Conservation (phyloP, 2,888 invertebrate species). For the Scaeva pyrastri region DNA sequence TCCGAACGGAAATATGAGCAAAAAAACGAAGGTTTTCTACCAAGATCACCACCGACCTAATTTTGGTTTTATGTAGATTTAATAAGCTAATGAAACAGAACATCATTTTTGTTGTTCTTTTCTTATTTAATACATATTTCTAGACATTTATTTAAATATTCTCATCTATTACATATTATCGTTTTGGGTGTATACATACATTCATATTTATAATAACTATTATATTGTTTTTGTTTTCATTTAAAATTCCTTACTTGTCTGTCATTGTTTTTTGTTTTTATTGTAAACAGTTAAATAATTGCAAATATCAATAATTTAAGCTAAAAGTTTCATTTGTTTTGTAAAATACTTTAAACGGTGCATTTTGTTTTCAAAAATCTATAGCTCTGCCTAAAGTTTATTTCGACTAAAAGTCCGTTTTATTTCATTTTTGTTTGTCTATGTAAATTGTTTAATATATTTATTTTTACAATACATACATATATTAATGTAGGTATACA, state of each 20-base stretch:
- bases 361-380: constrained; percentile 58
- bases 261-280: constrained; percentile 26
- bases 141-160: constrained; percentile 76
- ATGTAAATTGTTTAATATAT: constrained; percentile 3
- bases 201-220: constrained; percentile 49
- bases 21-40: too few relatives aligned
- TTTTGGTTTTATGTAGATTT: too few relatives aligned
- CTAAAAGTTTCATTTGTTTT: constrained; percentile 45
- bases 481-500: neutral
- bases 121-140: constrained; percentile 74
- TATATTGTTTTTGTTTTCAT: constrained; percentile 44
- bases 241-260: constrained; percentile 51
- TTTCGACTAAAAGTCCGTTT: constrained; percentile 52
- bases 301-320: constrained; percentile 73
- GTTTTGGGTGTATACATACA: constrained; percentile 68
- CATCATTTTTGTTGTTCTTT: neutral
- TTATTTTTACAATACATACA: constrained; percentile 1
- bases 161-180: constrained; percentile 72
- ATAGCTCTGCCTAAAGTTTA: constrained; percentile 45
- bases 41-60: too few relatives aligned
- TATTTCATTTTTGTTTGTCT: constrained; percentile 25
- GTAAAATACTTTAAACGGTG: constrained; percentile 67
- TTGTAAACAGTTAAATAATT: constrained; percentile 68
- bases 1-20: too few relatives aligned
- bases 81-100: neutral